Base-by-base conservation (phyloP, 2,113 vertebrate species). In the Nothobranchius kuhntae region DNA sequence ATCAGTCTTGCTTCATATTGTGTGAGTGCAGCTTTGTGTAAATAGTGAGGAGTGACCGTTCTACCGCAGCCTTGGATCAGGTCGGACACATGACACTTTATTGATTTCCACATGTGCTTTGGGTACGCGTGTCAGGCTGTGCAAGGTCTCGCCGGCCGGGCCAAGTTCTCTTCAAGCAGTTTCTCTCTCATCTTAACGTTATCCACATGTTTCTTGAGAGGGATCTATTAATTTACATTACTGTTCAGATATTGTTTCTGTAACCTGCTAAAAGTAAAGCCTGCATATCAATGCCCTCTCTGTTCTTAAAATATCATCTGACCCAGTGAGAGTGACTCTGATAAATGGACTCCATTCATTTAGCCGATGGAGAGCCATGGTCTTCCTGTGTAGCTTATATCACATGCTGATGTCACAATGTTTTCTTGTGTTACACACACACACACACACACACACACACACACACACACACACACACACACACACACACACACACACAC, bases 201-300 rank as follows among this genome's bases (percentile, higher is more conserved):
- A 76, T 72, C 77, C 87, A 86, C 57, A 87, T 91, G 87, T 85
- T 73, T 53, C 61, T 57, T 56, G 12, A 68, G 71, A 64, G 48
- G 17, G 46, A 60, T 71, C 73, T 68, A 76, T 75, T 78, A 81
- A 79, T 78, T 70, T 44, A 8, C 4, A 17, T 53, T 1, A 9
- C 48, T 59, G 30, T 52, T 68, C 35, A 54, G 10, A 67, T 36
- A 52, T 24, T 67, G 11, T 54, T 58, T 57, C 42, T 3, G n/a
- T 3, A 21, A 69, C n/a, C 56, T 55, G 13, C 12, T 73, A 66
- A 38, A 0, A 17, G 9, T 38, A 48, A 10, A 68, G 72, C 65
- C 8, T 50, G 13, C 21, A 50, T 62, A 66, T 66, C 48, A 81
- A 38, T 68, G 59, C 8, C 21, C 30, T 52, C 38, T n/a, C 75